A percentile compares a stretch with the other conserved stretches of the same genome.
Conservation (phyloP, 2,888 invertebrate species). For the Acanthoscelides obtectus region DNA sequence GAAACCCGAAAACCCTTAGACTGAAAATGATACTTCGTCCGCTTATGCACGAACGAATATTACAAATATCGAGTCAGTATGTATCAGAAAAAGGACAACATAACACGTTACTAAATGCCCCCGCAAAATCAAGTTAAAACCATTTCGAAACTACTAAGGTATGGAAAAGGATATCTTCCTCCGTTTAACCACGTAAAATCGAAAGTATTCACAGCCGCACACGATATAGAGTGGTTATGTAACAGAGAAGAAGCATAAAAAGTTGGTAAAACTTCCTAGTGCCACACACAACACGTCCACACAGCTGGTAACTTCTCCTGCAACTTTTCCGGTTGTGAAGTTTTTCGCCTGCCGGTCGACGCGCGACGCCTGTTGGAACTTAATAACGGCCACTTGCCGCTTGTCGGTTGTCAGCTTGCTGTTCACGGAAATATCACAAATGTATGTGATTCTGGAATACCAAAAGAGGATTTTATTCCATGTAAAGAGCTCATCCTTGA, state of each 20-base stretch:
- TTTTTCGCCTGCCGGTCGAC: not conserved
- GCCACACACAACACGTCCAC: not conserved
- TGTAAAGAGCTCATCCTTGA: too few species aligned
- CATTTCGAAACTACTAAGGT: too few species aligned
- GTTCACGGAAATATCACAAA: not conserved
- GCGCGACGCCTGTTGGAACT: not conserved
- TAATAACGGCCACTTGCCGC: not conserved
- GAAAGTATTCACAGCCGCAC: not conserved
- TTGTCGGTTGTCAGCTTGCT: not conserved
- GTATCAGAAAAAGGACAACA: too few species aligned
- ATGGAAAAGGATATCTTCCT: too few species aligned
- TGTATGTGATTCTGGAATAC: not conserved
- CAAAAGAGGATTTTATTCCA: not conserved
- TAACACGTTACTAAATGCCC: too few species aligned
- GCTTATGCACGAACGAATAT: too few species aligned
- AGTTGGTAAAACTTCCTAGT: not conserved
- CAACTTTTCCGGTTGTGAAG: not conserved
- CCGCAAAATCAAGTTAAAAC: too few species aligned
- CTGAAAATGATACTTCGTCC: too few species aligned
- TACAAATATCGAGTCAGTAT: too few species aligned
- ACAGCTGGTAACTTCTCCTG: not conserved
- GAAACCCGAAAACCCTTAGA: too few species aligned
- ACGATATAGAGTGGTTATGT: not conserved
- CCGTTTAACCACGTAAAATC: too few species aligned
- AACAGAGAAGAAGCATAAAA: not conserved